Base-by-base conservation (phyloP, 2,797 vertebrate species). In the Tarsius wallacei region DNA sequence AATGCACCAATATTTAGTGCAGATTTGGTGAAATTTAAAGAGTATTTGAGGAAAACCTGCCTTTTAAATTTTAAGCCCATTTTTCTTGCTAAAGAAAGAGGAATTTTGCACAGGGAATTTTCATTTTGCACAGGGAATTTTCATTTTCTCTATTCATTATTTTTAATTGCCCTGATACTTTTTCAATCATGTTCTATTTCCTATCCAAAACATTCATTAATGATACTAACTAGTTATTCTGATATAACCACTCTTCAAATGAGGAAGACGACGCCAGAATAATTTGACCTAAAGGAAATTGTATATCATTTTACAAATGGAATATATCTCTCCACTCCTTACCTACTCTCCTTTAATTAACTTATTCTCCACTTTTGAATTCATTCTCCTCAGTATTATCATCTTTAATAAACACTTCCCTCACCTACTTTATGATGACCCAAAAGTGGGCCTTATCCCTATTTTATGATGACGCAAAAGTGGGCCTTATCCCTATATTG, bases 71-170 rank as follows among this genome's bases (percentile, higher is more conserved):
- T 87, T 42, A 90, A 87, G 17, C n/a, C 10, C 63, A 93, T 93
- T 53, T 6, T 76, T 95, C 42, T 90, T 84, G 13, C 19, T 90
- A 55, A 66, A 78, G 19, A 82, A 61, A 59, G 28, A 94, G 6
- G 42, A 95, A 84, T n/a, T 89, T 66, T 93, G n/a, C 83, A 91
- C 26, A 90, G 14, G 5, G 4, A 53, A 77, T 80, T 89, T 86
- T 89, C 3, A 93, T 96, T 86, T 66, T 93, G 36, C 83, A 91
- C 26, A 90, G 14, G 5, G 4, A 53, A 77, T 80, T 89, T 86
- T 89, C 3, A 93, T 96, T 42, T 88, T 85, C 26, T 66, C n/a
- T 90, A 63, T 90, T 90, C 21, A 91, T 94, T 94, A 90, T 80
- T 93, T 91, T 24, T 76, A 83, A 96, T 68, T 93, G 36, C 15